A percentile compares a stretch with the other conserved stretches of the same genome.
Conservation (phyloP, 2,888 invertebrate genomes). For the Hololepta plana region DNA sequence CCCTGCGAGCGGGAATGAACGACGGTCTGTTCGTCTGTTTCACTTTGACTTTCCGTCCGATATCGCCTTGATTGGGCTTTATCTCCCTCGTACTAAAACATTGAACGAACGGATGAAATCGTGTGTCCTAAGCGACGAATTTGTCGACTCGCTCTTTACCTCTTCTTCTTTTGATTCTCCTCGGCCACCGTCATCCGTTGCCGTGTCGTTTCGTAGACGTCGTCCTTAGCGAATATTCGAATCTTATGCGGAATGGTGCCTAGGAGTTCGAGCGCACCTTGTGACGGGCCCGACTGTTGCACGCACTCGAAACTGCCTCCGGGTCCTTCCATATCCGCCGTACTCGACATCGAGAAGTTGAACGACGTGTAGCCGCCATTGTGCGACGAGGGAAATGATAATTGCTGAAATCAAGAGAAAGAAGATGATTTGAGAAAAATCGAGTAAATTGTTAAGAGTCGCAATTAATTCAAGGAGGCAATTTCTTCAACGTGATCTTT, state of each 20-base stretch:
- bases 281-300: conserved; percentile 34
- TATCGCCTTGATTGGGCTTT: conserved; percentile 78
- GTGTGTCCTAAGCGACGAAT: too few species aligned
- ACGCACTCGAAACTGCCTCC: conserved; percentile 91
- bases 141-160: conserved; percentile 37
- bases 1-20: conserved; percentile 15
- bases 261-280: conserved; percentile 53
- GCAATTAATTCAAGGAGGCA: too few species aligned
- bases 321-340: conserved; percentile 61
- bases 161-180: conserved; percentile 85
- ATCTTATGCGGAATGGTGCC: conserved; percentile 77
- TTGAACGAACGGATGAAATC: conserved; percentile 10
- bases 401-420: conserved; percentile 12
- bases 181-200: conserved; percentile 83
- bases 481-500: too few species aligned
- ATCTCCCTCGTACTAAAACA: conserved; percentile 75
- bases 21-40: conserved; percentile 28
- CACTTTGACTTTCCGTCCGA: conserved; percentile 73
- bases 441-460: too few species aligned
- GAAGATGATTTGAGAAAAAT: conserved; percentile 1
- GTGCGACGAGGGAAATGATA: conserved; percentile 13
- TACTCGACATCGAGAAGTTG: conserved; percentile 61
- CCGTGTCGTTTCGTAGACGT: conserved; percentile 84
- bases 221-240: conserved; percentile 88
- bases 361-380: conserved; percentile 39